A percentile compares a stretch with the other conserved stretches of the same genome.
These are phyloP conservation scores for Nannoperca obscura DNA, from an alignment of 2,797 vertebrate genomes.

Conservation along the genomic window DNA sequence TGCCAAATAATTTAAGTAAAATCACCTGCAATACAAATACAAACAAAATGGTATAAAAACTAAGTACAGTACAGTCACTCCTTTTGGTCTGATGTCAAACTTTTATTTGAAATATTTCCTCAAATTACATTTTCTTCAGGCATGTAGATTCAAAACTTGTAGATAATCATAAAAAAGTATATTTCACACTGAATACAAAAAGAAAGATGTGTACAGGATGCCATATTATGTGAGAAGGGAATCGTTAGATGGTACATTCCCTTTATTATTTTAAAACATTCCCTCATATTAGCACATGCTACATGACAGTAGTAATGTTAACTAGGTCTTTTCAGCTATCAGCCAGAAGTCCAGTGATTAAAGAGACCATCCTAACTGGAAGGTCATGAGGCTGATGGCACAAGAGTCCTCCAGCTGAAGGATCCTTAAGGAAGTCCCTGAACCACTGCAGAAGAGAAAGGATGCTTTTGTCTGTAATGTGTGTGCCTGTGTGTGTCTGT, in stretches of 20 bases:
- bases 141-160: not conserved
- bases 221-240: not conserved
- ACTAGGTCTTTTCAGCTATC: constrained; percentile 17
- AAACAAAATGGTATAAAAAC: too few species aligned
- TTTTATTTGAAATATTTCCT: not conserved
- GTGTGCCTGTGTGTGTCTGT: constrained; percentile 11
- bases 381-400: constrained; percentile 55
- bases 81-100: too few species aligned
- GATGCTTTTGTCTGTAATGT: constrained; percentile 2
- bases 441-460: constrained; percentile 7
- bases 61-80: too few species aligned
- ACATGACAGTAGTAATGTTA: not conserved
- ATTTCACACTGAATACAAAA: not conserved
- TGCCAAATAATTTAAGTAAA: too few species aligned
- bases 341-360: constrained; percentile 28
- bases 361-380: constrained; percentile 30
- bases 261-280: not conserved
- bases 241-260: not conserved
- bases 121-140: not conserved
- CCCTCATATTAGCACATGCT: not conserved
- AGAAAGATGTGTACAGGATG: not conserved
- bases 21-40: too few species aligned
- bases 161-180: not conserved
- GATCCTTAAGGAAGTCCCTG: constrained; percentile 36
- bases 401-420: constrained; percentile 61